Evolutionary conservation across 2,113 vertebrate species (phyloP), one percentile per base, ranked within the genome.

Genomic region (Loxodonta africana): DNA sequence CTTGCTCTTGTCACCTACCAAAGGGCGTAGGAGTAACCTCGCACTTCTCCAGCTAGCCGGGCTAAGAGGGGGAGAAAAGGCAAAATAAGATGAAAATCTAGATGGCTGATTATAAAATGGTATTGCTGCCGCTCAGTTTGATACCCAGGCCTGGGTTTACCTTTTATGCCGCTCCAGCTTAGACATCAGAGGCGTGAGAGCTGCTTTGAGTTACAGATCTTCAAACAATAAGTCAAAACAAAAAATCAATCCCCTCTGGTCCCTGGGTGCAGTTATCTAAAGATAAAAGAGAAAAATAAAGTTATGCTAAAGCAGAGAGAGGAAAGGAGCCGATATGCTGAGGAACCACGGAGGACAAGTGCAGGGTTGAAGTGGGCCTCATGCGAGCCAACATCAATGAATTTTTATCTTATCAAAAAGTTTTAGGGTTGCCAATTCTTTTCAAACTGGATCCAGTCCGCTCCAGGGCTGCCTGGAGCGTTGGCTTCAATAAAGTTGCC

Each of bases 201-300:
- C 98, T 99, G 99, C 99, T 99, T 99, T 99, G 99, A 99, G 99
- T 99, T 99, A 99, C 99, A 98, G 98, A 99, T 99, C 99, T 99
- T 99, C 99, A 99, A 99, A 99, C 99, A 99, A 99, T 99, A 99
- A 99, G 99, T 99, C 99, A 99, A 99, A 99, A 99, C 99, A 99
- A 99, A 99, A 99, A 99, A 99, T 99, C 99, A 99, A 99, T 99
- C 99, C 95, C 99, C 98, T 98, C 99, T 81, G 95, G 98, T 99
- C 99, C 99, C 98, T 98, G 97, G 98, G 98, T 98, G 99, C 98
- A 98, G 99, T 99, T 99, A 98, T 99, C 99, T 98, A 98, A 98
- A 99, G 98, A 99, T 99, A 99, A 99, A 99, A 99, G 99, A 98
- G 98, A 99, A 99, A 99, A 99, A 99, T 99, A 99, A 99, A 99